phyloP scores from a whole-genome alignment of 2,888 invertebrate species.

The Fragum whitleyi region DNA sequence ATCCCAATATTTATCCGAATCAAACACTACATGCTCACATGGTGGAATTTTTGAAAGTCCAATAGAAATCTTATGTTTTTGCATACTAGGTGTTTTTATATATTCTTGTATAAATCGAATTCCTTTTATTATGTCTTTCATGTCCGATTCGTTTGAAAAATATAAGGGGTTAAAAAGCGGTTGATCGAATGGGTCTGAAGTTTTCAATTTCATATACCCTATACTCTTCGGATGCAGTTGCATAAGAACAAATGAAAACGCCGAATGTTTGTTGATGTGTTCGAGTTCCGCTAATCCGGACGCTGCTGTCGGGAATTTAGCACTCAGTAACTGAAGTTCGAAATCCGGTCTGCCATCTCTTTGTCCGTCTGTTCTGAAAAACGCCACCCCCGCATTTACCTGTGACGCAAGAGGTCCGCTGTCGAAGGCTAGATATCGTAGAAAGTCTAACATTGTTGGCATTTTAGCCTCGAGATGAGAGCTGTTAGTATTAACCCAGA shows the following conservation, averaged over 20 bases:
- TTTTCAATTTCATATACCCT: conserved; percentile 91
- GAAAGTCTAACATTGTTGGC: not conserved
- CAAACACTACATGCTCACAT: conserved; percentile 33
- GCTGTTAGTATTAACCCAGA: conserved; percentile 15
- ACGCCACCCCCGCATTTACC: conserved; percentile 8
- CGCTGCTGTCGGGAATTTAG: conserved; percentile 20
- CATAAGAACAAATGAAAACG: conserved; percentile 22
- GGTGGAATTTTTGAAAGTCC: not conserved
- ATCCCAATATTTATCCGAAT: conserved; percentile 38
- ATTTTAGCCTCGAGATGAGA: not conserved
- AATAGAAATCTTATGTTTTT: conserved; percentile 23
- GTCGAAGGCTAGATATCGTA: conserved; percentile 36
- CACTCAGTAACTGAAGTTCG: conserved; percentile 23
- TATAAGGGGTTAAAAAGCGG: conserved; percentile 96
- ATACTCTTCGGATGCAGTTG: conserved; percentile 88
- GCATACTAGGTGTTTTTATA: conserved; percentile 31
- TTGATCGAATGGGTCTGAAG: conserved; percentile 91
- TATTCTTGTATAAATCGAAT: conserved; percentile 21
- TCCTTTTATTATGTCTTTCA: conserved; percentile 41
- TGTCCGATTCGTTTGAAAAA: conserved; percentile 86
- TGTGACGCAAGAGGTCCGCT: conserved; percentile 30
- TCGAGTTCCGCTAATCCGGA: not conserved
- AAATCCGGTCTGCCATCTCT: conserved; percentile 27
- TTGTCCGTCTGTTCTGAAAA: conserved; percentile 19
- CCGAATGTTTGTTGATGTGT: conserved; percentile 13